Conservation (phyloP, 2,797 vertebrate genomes). For the Acestrorhynchus altus region DNA sequence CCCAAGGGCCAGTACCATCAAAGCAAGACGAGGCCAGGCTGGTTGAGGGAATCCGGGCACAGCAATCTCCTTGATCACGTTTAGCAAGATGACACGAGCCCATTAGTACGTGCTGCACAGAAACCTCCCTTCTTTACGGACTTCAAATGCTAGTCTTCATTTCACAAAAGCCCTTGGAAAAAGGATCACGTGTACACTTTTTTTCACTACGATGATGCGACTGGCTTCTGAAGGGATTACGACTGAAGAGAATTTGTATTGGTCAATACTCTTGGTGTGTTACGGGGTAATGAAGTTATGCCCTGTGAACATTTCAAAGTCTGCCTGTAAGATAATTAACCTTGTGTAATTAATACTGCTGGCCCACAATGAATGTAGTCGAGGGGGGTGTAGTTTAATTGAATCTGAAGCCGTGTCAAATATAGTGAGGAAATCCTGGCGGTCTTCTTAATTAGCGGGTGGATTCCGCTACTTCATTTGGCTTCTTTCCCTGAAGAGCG, state of each 20-base stretch:
- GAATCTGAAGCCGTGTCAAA: slow-evolving; percentile 50
- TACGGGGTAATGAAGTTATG: background rate
- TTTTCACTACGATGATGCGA: background rate
- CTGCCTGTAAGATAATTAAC: slow-evolving; percentile 43
- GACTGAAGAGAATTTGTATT: background rate
- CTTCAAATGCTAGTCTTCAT: slow-evolving; percentile 12
- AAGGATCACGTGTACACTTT: background rate
- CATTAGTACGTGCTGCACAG: slow-evolving; percentile 39
- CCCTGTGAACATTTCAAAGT: slow-evolving; percentile 17
- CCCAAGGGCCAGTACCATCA: slow-evolving; percentile 23
- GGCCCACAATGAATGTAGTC: background rate
- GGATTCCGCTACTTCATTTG: slow-evolving; percentile 31
- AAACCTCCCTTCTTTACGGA: slow-evolving; percentile 8
- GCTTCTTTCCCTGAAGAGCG: slow-evolving; percentile 18
- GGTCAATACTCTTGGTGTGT: background rate
- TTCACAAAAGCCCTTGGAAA: background rate
- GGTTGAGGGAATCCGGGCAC: slow-evolving; percentile 12
- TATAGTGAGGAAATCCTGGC: slow-evolving; percentile 29
- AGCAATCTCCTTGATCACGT: slow-evolving; percentile 44
- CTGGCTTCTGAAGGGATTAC: slow-evolving; percentile 13
- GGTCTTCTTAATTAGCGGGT: slow-evolving; percentile 39
- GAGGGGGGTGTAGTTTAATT: slow-evolving; percentile 26
- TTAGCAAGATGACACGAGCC: slow-evolving; percentile 32
- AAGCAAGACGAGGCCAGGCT: slow-evolving; percentile 22
- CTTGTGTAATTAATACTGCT: slow-evolving; percentile 54